phyloP scores from a whole-genome alignment of 2,113 vertebrate genomes.

The Pangasianodon gigas region DNA sequence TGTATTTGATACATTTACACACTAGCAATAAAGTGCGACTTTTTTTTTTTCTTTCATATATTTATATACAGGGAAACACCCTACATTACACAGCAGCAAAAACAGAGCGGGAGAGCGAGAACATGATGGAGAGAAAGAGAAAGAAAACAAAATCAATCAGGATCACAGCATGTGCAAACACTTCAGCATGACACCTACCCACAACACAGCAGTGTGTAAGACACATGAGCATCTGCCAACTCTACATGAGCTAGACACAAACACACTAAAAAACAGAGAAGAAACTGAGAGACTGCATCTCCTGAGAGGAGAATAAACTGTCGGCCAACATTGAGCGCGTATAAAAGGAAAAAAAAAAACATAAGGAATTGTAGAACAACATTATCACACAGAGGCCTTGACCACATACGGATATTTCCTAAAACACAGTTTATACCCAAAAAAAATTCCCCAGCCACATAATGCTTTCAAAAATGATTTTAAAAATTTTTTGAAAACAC shows the following conservation, averaged over 20 bases:
- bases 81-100: neutral
- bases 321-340: neutral
- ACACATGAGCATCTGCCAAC: conserved; percentile 48
- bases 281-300: conserved; percentile 26
- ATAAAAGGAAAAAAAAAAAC: neutral
- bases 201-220: conserved; percentile 40
- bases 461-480: neutral
- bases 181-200: conserved; percentile 52
- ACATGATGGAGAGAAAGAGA: conserved; percentile 9
- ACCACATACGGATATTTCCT: neutral
- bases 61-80: neutral
- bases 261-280: conserved; percentile 17
- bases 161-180: conserved; percentile 51
- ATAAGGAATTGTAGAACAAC: neutral
- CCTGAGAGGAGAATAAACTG: conserved; percentile 30
- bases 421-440: neutral
- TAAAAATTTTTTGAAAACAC: neutral
- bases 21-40: neutral
- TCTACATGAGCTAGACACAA: conserved; percentile 40
- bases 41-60: neutral
- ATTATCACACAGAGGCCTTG: neutral
- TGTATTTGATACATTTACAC: neutral
- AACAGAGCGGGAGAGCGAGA: conserved; percentile 4
- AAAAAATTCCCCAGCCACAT: neutral
- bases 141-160: conserved; percentile 46